These are phyloP conservation scores for Andrena dorsata DNA, from an alignment of 2,888 invertebrate genomes.

Conservation along the genomic window DNA sequence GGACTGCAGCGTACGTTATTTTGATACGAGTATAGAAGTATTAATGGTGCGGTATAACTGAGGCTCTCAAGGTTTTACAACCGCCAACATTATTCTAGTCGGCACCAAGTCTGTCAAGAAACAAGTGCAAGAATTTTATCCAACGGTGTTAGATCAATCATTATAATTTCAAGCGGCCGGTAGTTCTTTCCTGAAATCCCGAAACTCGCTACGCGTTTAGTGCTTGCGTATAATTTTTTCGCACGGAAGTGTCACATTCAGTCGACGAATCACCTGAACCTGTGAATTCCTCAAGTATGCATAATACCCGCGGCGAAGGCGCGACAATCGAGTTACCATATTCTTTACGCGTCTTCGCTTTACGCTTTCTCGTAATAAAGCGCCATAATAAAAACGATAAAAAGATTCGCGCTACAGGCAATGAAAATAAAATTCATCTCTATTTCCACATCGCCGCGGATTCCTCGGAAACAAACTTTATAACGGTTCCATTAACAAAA, in stretches of 20 bases:
- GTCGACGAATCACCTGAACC: constrained; percentile 44
- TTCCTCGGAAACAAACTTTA: not conserved
- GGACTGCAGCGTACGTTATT: no score
- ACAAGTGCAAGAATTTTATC: not conserved
- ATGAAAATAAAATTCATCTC: not conserved
- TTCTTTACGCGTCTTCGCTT: not conserved
- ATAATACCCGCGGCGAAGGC: not conserved
- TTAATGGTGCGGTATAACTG: not conserved
- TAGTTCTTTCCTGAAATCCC: not conserved
- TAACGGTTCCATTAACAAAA: not conserved
- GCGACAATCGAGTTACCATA: constrained; percentile 25
- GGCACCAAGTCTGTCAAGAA: not conserved
- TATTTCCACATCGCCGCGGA: not conserved
- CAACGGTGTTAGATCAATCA: not conserved
- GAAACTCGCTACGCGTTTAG: not conserved
- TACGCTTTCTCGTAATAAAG: not conserved
- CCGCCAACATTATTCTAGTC: not conserved
- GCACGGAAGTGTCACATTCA: constrained; percentile 41
- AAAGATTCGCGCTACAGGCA: not conserved
- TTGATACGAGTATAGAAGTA: no score
- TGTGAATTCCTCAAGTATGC: constrained; percentile 47
- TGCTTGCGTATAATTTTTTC: not conserved
- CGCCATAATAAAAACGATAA: not conserved
- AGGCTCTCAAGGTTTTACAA: not conserved
- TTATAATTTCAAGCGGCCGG: not conserved